These are phyloP conservation scores for Dreissena rostriformis DNA, from an alignment of 1,140 invertebrate species.

Conservation along the genomic window DNA sequence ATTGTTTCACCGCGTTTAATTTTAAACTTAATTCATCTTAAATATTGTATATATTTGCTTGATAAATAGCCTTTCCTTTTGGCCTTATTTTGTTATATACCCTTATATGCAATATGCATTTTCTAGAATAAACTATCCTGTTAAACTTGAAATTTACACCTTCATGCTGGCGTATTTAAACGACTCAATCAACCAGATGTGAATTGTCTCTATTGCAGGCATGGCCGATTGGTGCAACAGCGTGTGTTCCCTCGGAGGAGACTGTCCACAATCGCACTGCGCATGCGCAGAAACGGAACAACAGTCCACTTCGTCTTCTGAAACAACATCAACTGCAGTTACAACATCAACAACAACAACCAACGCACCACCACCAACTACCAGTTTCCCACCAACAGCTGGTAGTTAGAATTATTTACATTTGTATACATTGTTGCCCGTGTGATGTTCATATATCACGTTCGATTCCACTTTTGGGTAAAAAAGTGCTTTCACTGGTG, in stretches of 20 bases:
- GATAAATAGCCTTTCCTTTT: too few relatives aligned
- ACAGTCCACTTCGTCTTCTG: not conserved
- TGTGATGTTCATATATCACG: not conserved
- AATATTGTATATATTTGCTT: too few relatives aligned
- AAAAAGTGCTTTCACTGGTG: too few relatives aligned
- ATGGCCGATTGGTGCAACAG: constrained; percentile 41
- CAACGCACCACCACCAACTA: constrained; percentile 10
- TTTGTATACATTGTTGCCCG: too few relatives aligned
- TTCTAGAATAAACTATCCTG: too few relatives aligned
- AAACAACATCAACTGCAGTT: not conserved
- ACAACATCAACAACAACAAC: constrained; percentile 19
- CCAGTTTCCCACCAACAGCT: not conserved
- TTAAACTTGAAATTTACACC: too few relatives aligned
- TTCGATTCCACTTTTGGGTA: not conserved
- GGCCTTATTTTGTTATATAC: too few relatives aligned
- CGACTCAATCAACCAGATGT: too few relatives aligned
- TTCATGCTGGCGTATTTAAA: too few relatives aligned
- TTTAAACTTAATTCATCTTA: too few relatives aligned
- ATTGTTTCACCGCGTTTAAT: too few relatives aligned
- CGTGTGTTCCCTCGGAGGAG: constrained; percentile 2
- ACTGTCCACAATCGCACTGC: constrained; percentile 31
- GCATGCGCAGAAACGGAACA: constrained; percentile 1
- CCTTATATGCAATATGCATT: too few relatives aligned
- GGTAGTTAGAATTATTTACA: not conserved
- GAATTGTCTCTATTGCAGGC: not conserved